phyloP scores from a whole-genome alignment of 2,888 invertebrate species.

The Phlogophora meticulosa region DNA sequence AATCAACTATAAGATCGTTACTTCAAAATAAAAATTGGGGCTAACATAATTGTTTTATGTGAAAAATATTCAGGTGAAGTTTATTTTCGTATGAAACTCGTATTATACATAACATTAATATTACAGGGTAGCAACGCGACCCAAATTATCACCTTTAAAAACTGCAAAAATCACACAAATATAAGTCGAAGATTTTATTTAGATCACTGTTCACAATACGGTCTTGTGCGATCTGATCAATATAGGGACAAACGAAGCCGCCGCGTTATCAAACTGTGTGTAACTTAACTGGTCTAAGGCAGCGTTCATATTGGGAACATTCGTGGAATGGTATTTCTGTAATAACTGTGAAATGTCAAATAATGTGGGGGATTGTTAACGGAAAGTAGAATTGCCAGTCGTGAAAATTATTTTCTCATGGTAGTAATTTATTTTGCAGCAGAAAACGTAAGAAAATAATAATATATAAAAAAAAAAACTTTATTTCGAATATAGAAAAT shows the following conservation, averaged over 20 bases:
- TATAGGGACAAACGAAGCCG: conserved; percentile 83
- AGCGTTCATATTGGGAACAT: conserved; percentile 67
- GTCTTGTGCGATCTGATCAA: conserved; percentile 83
- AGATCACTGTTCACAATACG: conserved; percentile 65
- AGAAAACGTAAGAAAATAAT: no score
- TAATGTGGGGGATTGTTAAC: neutral
- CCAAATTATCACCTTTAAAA: neutral
- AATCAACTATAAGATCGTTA: no score
- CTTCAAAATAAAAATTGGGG: no score
- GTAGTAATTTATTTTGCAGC: neutral
- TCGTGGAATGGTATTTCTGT: conserved; percentile 43
- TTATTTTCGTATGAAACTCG: no score
- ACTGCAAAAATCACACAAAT: conserved; percentile 10
- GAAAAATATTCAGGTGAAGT: no score
- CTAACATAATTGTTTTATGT: no score
- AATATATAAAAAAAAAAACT: no score
- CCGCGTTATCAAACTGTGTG: conserved; percentile 82
- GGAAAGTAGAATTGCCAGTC: no score
- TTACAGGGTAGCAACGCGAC: no score
- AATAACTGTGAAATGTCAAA: conserved; percentile 5
- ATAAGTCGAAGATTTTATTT: conserved; percentile 52
- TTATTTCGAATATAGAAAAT: no score
- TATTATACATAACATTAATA: no score
- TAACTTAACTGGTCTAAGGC: conserved; percentile 79
- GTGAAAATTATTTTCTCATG: neutral